A percentile compares a stretch with the other conserved stretches of the same genome.
Evolutionary conservation across 2,888 invertebrate species (phyloP).

Genomic region (Epistrophe eligans): DNA sequence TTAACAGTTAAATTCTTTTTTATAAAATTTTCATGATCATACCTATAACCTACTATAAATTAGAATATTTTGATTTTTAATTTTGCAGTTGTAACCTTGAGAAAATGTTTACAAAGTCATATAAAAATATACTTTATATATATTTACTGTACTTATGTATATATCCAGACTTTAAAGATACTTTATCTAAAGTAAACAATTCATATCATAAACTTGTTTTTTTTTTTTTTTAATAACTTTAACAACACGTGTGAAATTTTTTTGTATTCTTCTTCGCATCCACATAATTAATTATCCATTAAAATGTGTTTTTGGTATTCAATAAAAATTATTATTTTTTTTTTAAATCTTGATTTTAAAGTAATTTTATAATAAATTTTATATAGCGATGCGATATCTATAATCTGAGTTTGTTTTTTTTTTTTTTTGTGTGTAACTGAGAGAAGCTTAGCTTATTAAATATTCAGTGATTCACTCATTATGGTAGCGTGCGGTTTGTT

Average conservation of each 20-base stretch:
- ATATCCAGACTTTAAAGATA: neutral
- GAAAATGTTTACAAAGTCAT: constrained; percentile 1
- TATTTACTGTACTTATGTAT: neutral
- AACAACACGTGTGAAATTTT: constrained; percentile 57
- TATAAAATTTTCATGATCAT: neutral
- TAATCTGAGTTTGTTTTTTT: neutral
- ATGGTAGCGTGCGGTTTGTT: constrained; percentile 9
- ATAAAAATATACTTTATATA: neutral
- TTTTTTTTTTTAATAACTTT: neutral
- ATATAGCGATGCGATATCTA: neutral
- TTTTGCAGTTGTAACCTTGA: constrained; percentile 22
- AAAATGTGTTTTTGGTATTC: constrained; percentile 61
- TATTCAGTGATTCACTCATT: constrained; percentile 20
- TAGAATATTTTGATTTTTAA: neutral
- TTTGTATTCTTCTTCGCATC: constrained; percentile 30
- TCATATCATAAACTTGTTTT: constrained; percentile 21
- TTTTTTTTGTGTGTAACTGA: neutral
- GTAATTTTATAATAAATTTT: constrained; percentile 28
- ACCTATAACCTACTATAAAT: neutral
- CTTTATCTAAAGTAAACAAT: constrained; percentile 27
- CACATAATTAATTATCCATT: constrained; percentile 67
- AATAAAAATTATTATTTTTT: neutral
- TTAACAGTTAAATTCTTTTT: constrained; percentile 4
- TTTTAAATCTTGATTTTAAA: constrained; percentile 13
- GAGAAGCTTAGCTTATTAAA: neutral